Percentiles rank a stretch among this genome's conserved stretches.
These are phyloP conservation scores for Mythimna ferrago DNA, from an alignment of 2,888 invertebrate species.

Conservation along the genomic window DNA sequence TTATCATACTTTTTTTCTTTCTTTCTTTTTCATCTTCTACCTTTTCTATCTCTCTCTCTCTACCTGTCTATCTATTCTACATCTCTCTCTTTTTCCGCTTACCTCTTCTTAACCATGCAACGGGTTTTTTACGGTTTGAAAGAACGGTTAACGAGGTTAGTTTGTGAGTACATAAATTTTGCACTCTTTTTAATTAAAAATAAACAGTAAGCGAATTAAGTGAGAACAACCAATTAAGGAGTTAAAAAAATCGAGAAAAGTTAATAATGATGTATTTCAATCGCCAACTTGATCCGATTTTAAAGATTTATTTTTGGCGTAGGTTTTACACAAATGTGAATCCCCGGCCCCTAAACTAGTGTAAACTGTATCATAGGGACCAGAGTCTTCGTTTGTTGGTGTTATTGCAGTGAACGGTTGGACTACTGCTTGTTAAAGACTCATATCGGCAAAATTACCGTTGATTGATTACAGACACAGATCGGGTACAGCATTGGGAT, in stretches of 20 bases:
- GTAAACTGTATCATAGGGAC: neutral
- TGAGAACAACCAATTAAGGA: too few relatives aligned
- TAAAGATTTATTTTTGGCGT: neutral
- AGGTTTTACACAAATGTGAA: neutral
- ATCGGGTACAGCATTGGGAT: neutral
- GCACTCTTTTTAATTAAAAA: too few relatives aligned
- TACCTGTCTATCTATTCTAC: neutral
- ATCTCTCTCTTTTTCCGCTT: neutral
- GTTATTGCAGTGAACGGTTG: neutral
- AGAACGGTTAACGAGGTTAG: too few relatives aligned
- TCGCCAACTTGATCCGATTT: neutral
- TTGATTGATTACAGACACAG: conserved; percentile 2
- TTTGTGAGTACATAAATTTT: too few relatives aligned
- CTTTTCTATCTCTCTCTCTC: neutral
- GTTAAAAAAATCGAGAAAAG: neutral
- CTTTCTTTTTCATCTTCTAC: neutral
- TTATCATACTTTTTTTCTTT: neutral
- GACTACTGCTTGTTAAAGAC: neutral
- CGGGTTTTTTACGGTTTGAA: too few relatives aligned
- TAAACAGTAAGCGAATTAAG: too few relatives aligned
- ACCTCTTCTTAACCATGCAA: neutral
- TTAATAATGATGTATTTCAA: neutral
- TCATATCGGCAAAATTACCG: neutral
- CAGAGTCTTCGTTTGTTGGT: neutral
- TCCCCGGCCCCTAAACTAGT: neutral